Conservation (phyloP, 2,113 vertebrate genomes). For the Tretioscincus oriximinensis region DNA sequence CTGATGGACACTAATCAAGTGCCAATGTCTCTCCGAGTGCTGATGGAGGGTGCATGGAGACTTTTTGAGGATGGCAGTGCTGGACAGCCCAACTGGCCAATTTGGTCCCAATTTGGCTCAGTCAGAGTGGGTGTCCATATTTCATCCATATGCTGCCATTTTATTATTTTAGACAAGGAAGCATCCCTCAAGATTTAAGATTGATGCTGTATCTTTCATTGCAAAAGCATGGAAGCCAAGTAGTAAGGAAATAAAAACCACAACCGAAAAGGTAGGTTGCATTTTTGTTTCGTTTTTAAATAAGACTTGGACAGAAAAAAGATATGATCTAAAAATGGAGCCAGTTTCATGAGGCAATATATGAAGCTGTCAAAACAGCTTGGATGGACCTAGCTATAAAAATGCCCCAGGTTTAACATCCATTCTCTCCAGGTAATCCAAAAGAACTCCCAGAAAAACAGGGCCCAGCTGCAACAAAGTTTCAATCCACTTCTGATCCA, state of each 20-base stretch:
- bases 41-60: no score
- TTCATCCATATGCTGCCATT: not conserved
- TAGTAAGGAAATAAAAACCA: not conserved
- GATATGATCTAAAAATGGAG: not conserved
- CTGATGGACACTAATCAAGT: no score
- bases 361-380: not conserved
- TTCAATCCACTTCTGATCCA: no score
- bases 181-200: not conserved
- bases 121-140: no score
- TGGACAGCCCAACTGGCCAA: no score
- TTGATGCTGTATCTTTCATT: constrained; percentile 38
- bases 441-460: not conserved
- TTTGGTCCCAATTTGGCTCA: no score
- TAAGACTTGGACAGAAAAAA: not conserved
- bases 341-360: no score
- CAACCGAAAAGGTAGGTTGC: not conserved
- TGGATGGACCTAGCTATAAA: not conserved
- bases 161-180: no score
- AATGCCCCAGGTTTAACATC: not conserved
- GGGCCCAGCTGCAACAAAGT: no score
- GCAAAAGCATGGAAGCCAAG: constrained; percentile 50
- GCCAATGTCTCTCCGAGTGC: no score
- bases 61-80: no score
- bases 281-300: not conserved
- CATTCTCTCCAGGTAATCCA: not conserved